Conservation (phyloP, 2,797 vertebrate species). For the Rhyacichthys aspro region DNA sequence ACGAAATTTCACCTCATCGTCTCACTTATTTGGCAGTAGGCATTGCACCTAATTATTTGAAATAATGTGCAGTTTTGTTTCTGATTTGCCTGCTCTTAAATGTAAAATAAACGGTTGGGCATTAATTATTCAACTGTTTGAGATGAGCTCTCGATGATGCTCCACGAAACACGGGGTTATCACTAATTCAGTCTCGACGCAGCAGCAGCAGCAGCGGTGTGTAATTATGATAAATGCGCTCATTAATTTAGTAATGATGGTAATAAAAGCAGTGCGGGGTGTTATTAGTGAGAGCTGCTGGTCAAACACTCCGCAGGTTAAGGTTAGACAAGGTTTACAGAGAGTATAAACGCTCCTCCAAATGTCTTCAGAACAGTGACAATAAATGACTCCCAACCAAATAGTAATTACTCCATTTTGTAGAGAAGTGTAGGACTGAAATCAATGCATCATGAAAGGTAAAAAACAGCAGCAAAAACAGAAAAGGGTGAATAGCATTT, state of each 20-base stretch:
- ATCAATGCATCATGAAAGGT: not conserved
- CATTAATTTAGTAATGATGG: conserved; percentile 45
- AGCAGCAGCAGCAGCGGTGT: not conserved
- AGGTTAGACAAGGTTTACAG: conserved; percentile 4
- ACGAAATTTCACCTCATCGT: no score
- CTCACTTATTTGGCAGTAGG: no score
- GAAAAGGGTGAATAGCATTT: no score
- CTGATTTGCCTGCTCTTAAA: not conserved
- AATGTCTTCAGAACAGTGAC: not conserved
- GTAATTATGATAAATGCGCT: conserved; percentile 47
- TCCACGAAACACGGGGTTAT: not conserved
- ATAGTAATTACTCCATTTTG: not conserved
- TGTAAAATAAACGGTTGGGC: not conserved
- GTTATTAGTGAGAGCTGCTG: conserved; percentile 23
- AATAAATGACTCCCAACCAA: not conserved
- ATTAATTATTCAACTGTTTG: conserved; percentile 2
- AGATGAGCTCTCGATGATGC: not conserved
- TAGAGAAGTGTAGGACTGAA: not conserved
- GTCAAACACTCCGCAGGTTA: conserved; percentile 12
- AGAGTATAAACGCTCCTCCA: not conserved
- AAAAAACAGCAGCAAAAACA: no score
- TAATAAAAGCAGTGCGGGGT: conserved; percentile 23
- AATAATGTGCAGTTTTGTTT: no score
- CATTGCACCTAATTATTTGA: no score
- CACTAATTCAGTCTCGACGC: not conserved